Conservation (phyloP, 2,888 invertebrate genomes). For the Tribolium freemani region DNA sequence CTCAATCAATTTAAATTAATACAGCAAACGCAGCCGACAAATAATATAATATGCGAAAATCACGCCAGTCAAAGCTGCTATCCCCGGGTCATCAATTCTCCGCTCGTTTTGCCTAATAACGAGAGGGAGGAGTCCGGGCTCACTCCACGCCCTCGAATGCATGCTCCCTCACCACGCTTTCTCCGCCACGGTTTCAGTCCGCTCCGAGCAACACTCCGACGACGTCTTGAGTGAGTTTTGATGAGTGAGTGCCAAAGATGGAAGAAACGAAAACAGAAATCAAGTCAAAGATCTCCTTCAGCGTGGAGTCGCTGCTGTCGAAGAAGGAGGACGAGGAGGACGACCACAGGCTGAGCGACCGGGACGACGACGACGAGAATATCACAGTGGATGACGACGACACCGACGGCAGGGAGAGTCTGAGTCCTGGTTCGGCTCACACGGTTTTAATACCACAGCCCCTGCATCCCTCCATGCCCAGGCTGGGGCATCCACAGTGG, state of each 20-base stretch:
- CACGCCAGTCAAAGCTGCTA: conserved; percentile 56
- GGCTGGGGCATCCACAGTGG: conserved; percentile 74
- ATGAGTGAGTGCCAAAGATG: conserved; percentile 54
- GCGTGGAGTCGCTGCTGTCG: conserved; percentile 76
- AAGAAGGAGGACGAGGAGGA: conserved; percentile 51
- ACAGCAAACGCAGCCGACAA: conserved; percentile 60
- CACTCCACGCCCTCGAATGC: conserved; percentile 53
- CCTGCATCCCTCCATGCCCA: conserved; percentile 73
- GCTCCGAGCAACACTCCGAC: conserved; percentile 46
- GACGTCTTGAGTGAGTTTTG: conserved; percentile 15
- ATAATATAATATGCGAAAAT: conserved; percentile 64
- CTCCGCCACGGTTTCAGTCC: conserved; percentile 30
- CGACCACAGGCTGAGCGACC: conserved; percentile 53
- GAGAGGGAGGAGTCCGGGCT: conserved; percentile 52
- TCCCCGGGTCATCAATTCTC: conserved; percentile 59
- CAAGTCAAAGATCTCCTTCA: conserved; percentile 80
- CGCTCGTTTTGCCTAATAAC: conserved; percentile 60
- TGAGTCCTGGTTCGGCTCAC: conserved; percentile 70
- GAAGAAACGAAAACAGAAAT: conserved; percentile 65
- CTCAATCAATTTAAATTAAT: conserved; percentile 63
- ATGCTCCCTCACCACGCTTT: conserved; percentile 55
- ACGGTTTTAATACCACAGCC: conserved; percentile 79
- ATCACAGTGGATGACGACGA: conserved; percentile 65
- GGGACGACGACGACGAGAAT: conserved; percentile 66
- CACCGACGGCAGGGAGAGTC: conserved; percentile 63